phyloP scores from a whole-genome alignment of 2,113 vertebrate genomes.

The Halichoeres trimaculatus region DNA sequence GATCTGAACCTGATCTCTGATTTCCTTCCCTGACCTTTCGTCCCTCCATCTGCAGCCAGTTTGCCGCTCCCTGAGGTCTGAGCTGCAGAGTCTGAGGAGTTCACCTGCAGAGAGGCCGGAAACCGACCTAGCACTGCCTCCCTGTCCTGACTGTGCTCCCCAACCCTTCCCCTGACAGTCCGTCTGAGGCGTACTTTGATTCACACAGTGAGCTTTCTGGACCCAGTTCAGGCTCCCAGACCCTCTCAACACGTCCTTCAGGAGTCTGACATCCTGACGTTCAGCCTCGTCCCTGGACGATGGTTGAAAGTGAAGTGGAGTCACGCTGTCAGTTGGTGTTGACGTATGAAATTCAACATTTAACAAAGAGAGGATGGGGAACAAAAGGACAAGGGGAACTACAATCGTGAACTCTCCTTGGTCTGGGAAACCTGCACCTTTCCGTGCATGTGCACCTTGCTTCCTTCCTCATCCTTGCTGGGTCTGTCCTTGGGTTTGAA shows the following conservation, averaged over 20 bases:
- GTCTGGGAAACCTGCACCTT: too few species aligned
- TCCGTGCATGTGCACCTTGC: too few species aligned
- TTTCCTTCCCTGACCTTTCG: conserved; percentile 69
- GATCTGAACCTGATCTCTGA: conserved; percentile 67
- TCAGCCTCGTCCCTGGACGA: not conserved
- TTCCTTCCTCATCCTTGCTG: too few species aligned
- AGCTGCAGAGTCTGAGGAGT: too few species aligned
- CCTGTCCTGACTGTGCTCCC: conserved; percentile 44
- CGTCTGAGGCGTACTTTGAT: too few species aligned
- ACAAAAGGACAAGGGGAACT: conserved; percentile 7
- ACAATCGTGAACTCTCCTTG: too few species aligned
- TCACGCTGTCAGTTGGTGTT: conserved; percentile 28
- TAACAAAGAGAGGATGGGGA: not conserved
- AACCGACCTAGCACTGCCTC: too few species aligned
- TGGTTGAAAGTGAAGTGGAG: not conserved
- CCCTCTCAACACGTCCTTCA: too few species aligned
- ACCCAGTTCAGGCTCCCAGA: conserved; percentile 16
- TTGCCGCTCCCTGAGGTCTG: too few species aligned
- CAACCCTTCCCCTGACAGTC: conserved; percentile 36
- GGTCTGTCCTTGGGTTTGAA: too few species aligned
- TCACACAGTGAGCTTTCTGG: conserved; percentile 9
- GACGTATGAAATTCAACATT: conserved; percentile 4
- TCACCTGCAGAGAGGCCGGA: too few species aligned
- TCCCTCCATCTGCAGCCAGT: conserved; percentile 68
- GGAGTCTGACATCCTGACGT: not conserved